phyloP scores from a whole-genome alignment of 23 tunicate genomes.

The Oikopleura dioica region DNA sequence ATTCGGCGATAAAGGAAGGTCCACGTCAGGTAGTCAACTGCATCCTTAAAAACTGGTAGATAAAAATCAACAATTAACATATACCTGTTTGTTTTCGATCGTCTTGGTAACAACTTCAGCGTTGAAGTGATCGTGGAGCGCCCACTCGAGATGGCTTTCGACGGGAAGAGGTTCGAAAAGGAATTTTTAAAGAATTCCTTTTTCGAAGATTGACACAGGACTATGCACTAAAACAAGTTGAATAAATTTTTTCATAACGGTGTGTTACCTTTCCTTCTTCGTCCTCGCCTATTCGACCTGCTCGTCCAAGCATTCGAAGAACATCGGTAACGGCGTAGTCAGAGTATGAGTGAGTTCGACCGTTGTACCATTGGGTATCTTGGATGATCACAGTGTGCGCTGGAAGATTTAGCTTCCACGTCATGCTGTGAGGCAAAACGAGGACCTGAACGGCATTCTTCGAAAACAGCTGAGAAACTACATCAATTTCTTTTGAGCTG shows the following conservation, averaged over 20 bases:
- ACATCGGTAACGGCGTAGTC: constrained; percentile 92
- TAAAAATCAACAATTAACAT: no score
- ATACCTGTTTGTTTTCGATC: constrained; percentile 96
- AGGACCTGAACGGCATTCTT: constrained; percentile 72
- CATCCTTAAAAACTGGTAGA: no score
- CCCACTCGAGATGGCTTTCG: constrained; percentile 73
- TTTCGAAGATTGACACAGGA: constrained; percentile 95
- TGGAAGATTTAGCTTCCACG: constrained; percentile 55
- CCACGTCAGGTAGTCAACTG: constrained; percentile 96
- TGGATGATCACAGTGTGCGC: constrained; percentile 62
- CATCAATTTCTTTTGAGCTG: constrained; percentile 35
- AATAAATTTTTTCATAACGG: no score
- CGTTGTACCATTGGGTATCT: constrained; percentile 99
- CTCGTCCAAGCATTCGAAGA: constrained; percentile 87
- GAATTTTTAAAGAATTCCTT: constrained; percentile 93
- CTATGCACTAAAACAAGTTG: no score
- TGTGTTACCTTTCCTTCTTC: constrained; percentile 97
- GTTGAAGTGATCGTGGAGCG: constrained; percentile 91
- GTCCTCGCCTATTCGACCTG: constrained; percentile 58
- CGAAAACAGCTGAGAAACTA: constrained; percentile 50
- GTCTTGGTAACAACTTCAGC: constrained; percentile 97
- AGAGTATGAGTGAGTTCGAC: constrained; percentile 70
- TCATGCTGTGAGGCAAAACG: constrained; percentile 50
- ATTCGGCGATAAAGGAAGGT: constrained; percentile 78
- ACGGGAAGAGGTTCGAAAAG: constrained; percentile 92